Evolutionary conservation across 1,140 invertebrate species (phyloP).

Genomic region (Fopius arisanus): DNA sequence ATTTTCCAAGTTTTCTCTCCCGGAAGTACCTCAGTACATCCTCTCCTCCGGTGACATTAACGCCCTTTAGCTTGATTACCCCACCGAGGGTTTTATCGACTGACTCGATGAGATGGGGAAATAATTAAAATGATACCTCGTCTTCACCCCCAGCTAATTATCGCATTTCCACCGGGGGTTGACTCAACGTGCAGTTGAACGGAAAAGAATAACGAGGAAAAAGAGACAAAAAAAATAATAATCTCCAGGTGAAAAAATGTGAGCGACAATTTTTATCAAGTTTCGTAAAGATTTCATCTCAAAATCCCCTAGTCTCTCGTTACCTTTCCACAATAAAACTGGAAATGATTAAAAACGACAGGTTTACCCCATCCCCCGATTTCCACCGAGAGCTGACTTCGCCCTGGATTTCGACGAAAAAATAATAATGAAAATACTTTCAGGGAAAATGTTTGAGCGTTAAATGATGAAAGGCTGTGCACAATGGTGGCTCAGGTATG

Average conservation of each 20-base stretch:
- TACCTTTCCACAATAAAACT: too few species aligned
- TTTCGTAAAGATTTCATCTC: neutral
- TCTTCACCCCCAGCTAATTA: constrained; percentile 49
- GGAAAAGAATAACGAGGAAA: neutral
- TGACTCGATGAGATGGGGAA: neutral
- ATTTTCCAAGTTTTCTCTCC: too few species aligned
- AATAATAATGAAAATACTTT: too few species aligned
- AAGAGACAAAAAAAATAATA: neutral
- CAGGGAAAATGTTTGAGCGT: neutral
- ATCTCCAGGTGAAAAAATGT: neutral
- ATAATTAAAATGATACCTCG: constrained; percentile 60
- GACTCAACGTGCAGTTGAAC: neutral
- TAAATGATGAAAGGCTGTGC: neutral
- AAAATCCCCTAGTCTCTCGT: too few species aligned
- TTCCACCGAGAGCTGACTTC: too few species aligned
- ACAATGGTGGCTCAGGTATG: neutral
- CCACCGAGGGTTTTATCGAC: neutral
- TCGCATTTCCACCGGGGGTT: constrained; percentile 47
- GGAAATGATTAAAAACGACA: too few species aligned
- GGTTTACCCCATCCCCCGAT: too few species aligned
- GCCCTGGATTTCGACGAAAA: too few species aligned
- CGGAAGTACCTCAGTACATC: neutral
- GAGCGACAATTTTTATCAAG: neutral
- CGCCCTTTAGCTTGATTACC: constrained; percentile 10
- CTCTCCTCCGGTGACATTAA: neutral